Base-by-base conservation (phyloP, 2,888 invertebrate species). In the Cybosia mesomella region DNA sequence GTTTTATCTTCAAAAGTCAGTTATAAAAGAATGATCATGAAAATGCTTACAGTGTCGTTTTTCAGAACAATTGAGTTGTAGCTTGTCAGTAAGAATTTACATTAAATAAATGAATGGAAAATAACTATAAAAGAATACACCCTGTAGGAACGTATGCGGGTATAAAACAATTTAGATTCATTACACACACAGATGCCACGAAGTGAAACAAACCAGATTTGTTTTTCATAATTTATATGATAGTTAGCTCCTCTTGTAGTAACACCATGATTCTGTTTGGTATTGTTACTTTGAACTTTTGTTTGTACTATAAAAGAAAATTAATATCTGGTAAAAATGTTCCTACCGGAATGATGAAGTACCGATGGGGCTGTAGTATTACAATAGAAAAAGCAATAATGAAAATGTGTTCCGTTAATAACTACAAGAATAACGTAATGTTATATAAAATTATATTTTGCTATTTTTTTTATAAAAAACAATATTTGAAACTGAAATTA, bases 141-240 rank as follows among this genome's bases (percentile, higher is more conserved):
- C 79, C 73, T 68, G 75, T 81, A 78, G 68, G 34, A 64, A 68
- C 68, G 71, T 69, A 70, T 74, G 72, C 72, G 75, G 67, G 73
- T 74, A 81, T 78, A 80, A 82, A 86, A 87, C 82, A 85, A 87
- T 89, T 86, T 85, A 83, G 83, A 86, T 88, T 89, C 84, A 89
- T 87, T 89, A 85, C 87, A 86, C 85, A 89, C 88, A 67, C 63
- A 57, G 36, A 85, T 75, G 87, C 80, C 84, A 75, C 77, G 80
- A 80, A 84, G 85, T 91, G 92, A 92, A 82, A 87, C 82, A 86
- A 89, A 87, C 87, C 92, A 92, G 91, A 89, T 87, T 82, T 83
- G 85, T 87, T 88, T 91, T 89, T 89, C 85, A 88, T 91, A 91
- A 90, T 91, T 91, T 91, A 92, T 91, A 87, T 84, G 88, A 86